Percentiles rank a stretch among this genome's conserved stretches.
Evolutionary conservation across 2,113 vertebrate species (phyloP).

Genomic region (Caranx melampygus): DNA sequence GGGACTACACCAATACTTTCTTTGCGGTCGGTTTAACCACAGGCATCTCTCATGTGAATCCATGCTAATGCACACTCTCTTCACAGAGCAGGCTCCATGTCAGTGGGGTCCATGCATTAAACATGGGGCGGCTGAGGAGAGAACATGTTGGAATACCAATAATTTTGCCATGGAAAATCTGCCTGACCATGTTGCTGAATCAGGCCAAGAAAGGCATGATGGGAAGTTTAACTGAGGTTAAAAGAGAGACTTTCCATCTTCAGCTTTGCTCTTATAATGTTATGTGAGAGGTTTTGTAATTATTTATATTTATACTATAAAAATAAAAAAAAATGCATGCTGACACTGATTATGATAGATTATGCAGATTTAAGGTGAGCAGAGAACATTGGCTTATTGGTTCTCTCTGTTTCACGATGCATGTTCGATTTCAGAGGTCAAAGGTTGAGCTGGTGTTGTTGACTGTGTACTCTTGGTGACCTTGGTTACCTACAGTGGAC

Average conservation of each 20-base stretch:
- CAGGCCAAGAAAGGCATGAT: slow-evolving; percentile 4
- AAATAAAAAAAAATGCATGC: background rate
- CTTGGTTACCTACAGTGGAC: too few relatives aligned
- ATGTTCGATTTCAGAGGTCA: slow-evolving; percentile 31
- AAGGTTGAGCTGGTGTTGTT: slow-evolving; percentile 30
- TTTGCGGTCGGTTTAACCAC: slow-evolving; percentile 30
- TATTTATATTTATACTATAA: background rate
- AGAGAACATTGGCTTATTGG: slow-evolving; percentile 10
- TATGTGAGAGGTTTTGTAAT: background rate
- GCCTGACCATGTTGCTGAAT: slow-evolving; percentile 11
- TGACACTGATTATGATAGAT: slow-evolving; percentile 6
- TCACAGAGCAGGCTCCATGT: slow-evolving; percentile 19
- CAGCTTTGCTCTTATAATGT: background rate
- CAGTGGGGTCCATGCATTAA: slow-evolving; percentile 62
- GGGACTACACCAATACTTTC: slow-evolving; percentile 35
- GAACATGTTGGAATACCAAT: slow-evolving; percentile 41
- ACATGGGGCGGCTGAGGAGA: slow-evolving; percentile 42
- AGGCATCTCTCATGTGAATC: slow-evolving; percentile 41
- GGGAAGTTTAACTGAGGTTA: slow-evolving; percentile 15
- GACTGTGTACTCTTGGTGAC: background rate
- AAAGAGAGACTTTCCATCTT: background rate
- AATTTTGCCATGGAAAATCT: slow-evolving; percentile 11
- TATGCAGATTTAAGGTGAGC: slow-evolving; percentile 19
- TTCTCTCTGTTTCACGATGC: background rate
- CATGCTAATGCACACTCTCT: slow-evolving; percentile 40